Base-by-base conservation (phyloP, 2,113 vertebrate species). In the Osmerus mordax region DNA sequence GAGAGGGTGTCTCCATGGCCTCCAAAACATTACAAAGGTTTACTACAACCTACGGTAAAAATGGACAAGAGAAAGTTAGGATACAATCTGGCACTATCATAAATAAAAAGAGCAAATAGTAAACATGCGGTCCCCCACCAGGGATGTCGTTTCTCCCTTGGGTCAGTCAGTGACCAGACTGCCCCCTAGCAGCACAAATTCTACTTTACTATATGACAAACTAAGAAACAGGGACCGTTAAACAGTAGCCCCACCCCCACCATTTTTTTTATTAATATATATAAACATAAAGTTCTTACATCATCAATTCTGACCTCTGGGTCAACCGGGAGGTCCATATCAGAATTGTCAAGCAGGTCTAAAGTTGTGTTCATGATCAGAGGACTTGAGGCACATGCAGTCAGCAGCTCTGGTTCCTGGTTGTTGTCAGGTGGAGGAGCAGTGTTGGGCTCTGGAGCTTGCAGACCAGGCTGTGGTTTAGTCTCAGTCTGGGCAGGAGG, bases 11-110 rank as follows among this genome's bases (percentile, higher is more conserved):
- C 74, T 76, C 83, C 84, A 86, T 87, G 19, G 92, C 91, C 52
- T 92, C 92, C 82, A 97, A 69, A 1, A 69, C 71, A 0, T 81
- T 80, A 73, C 94, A 92, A 63, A 97, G 78, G 76, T 93, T 91
- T 65, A 96, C 65, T 72, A 92, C 89, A 79, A 82, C 36, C 91
- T 92, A 73, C 55, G 59, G 69, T 11, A 14, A 18, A 74, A 29
- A 77, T 19, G 32, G 4, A 9, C 68, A 23, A 32, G 56, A 9
- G 12, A 4, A 67, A 3, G 18, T 51, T 55, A 0, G 2, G 15
- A 47, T 28, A 25, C 18, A 0, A 28, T 1, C 8, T 13, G 56
- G 53, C 15, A 3, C 29, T 4, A 3, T 1, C 1, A 1, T 54
- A 13, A 14, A 11, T 3, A 8, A 18, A 72, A 19, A 47, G 59